Base-by-base conservation (phyloP, 2,888 invertebrate species). In the Synergus japonicus region DNA sequence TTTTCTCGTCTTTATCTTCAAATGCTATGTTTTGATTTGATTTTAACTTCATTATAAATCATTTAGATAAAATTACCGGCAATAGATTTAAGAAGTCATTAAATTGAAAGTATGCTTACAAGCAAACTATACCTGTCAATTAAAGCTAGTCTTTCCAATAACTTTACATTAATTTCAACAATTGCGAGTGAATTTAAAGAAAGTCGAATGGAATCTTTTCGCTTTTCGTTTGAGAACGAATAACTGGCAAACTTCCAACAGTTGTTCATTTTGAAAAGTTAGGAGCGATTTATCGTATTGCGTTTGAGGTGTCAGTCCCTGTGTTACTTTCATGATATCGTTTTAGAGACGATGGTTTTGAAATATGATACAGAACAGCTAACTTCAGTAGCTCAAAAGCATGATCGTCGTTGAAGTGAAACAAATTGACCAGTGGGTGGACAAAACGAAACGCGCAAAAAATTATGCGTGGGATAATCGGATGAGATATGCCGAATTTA, bases 341-440 rank as follows among this genome's bases (percentile, higher is more conserved):
- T 73, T 73, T 73, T 58, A 29, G 54, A 73, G 49, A 37, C n/a
- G 54, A 54, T 73, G 54, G 73, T 54, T 73, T 73, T 73, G 54
- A 73, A 73, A 73, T 73, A 73, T 73, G 49, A 73, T 73, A 58
- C 54, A 54, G 54, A n/a, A n/a, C 37, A 29, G 49, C 54, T 49
- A 69, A 73, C 54, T 37, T 73, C 73, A 73, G 73, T 73, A 54
- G 73, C 54, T 73, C 54, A 73, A 73, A 73, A 73, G 54, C 73
- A 54, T 73, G 41, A 73, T n/a, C 73, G 54, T 73, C 73, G 49
- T 41, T 73, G 49, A 49, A 29, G 37, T 69, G 29, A 54, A 73
- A 73, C 41, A 73, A 73, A 73, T 73, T 73, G 54, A 12, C 54
- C 49, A 54, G 73, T 73, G 73, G 73, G 73, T 73, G 73, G 54